phyloP scores from a whole-genome alignment of 2,113 vertebrate genomes.

The Phrynosoma blainvillii region DNA sequence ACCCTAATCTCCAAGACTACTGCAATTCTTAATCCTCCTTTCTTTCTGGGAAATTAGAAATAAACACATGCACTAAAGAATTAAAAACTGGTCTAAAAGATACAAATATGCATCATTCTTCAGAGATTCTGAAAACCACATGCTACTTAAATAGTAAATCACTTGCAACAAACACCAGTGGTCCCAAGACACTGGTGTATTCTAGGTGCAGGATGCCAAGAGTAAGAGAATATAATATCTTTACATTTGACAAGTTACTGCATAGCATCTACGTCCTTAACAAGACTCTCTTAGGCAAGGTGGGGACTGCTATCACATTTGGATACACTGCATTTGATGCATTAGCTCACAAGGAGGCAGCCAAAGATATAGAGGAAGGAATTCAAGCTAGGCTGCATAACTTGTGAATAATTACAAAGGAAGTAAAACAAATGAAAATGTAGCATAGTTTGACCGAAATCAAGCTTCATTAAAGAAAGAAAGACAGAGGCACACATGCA shows the following conservation, averaged over 20 bases:
- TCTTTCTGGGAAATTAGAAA: constrained; percentile 44
- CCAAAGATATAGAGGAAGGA: constrained; percentile 13
- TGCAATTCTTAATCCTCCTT: constrained; percentile 22
- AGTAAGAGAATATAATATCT: constrained; percentile 40
- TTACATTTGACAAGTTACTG: constrained; percentile 62
- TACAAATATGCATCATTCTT: constrained; percentile 35
- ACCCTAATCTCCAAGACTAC: constrained; percentile 7
- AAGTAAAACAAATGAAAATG: constrained; percentile 61
- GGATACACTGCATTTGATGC: constrained; percentile 40
- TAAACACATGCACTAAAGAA: constrained; percentile 33
- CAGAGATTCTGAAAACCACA: background rate
- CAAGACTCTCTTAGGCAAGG: constrained; percentile 34
- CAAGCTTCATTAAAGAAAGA: constrained; percentile 68
- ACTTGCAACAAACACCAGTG: constrained; percentile 39
- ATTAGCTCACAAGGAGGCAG: constrained; percentile 33
- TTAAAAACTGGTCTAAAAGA: constrained; percentile 41
- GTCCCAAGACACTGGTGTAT: constrained; percentile 30
- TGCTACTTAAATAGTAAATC: constrained; percentile 36
- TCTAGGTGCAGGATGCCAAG: constrained; percentile 18
- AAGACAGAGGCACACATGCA: constrained; percentile 66
- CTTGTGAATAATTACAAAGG: constrained; percentile 50
- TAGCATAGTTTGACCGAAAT: constrained; percentile 57
- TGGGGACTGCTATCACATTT: constrained; percentile 48
- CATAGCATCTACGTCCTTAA: constrained; percentile 57
- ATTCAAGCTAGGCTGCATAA: constrained; percentile 58